Evolutionary conservation across 2,113 vertebrate species (phyloP), one percentile per base, ranked within the genome.

Genomic region (Strix uralensis): DNA sequence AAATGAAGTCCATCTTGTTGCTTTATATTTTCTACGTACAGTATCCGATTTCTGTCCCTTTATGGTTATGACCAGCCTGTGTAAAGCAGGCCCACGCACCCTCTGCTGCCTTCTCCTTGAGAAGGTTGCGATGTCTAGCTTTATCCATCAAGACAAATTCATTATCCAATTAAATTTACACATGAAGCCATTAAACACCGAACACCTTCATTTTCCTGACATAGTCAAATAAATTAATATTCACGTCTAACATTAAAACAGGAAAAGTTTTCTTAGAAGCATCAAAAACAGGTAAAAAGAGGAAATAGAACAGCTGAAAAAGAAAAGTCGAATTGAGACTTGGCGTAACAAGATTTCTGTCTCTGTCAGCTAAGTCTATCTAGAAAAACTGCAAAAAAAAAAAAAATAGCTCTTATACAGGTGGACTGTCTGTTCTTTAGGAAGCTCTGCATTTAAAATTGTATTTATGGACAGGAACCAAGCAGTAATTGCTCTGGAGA

Each of bases 61-160:
- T 17, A 0, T 3, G 4, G 15, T 22, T 70, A 54, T 0, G 0
- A 89, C 4, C 32, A 61, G 55, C 27, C 23, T 27, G 11, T 25
- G 22, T 63, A 72, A 61, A 73, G 21, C 10, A 36, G 18, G 30
- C 20, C 18, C 32, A 52, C 0, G 0, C 1, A 44, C 13, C 12
- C 44, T 44, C 55, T 66, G 0, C 15, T 69, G 20, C 57, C 54
- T 69, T 59, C 29, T 42, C 17, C 49, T n/a, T 36, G 8, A 65
- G 22, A 34, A 49, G 9, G 8, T 21, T 22, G 15, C 0, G 0
- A 59, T 6, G 7, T 22, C 10, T 38, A 38, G 15, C 10, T 84
- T 59, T 17, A 73, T 22, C 25, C 42, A 63, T 3, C 7, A 49
- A 54, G 32, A 85, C 12, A 71, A 78, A 74, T n/a, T 17, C 36